A percentile compares a stretch with the other conserved stretches of the same genome.
phyloP scores from a whole-genome alignment of 1,140 invertebrate genomes.

The Potamilus streckersoni region DNA sequence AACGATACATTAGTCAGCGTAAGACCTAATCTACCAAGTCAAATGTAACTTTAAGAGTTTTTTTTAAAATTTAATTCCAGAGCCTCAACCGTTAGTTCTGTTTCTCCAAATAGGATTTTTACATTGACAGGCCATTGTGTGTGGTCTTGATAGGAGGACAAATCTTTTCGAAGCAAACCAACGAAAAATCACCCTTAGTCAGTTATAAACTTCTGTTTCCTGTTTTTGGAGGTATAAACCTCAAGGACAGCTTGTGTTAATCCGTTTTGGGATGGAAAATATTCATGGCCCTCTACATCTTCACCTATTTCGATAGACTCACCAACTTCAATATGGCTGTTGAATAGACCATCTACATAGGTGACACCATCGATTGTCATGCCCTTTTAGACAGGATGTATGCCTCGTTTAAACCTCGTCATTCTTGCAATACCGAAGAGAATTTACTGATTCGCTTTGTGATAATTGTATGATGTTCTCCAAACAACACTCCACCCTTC shows the following conservation, averaged over 20 bases:
- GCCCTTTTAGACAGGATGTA: constrained; percentile 7
- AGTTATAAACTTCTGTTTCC: neutral
- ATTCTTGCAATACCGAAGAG: constrained; percentile 21
- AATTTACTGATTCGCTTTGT: constrained; percentile 1
- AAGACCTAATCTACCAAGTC: no score
- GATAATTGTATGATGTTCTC: constrained; percentile 9
- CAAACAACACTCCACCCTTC: constrained; percentile 12
- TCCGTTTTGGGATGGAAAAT: constrained; percentile 7
- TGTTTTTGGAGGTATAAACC: constrained; percentile 2
- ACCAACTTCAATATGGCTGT: constrained; percentile 22
- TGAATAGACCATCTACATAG: constrained; percentile 16
- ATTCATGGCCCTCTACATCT: neutral
- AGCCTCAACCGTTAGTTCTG: neutral
- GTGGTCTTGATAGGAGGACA: neutral
- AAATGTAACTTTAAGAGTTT: no score
- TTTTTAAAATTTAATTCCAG: no score
- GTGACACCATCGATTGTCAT: neutral
- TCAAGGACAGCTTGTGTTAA: constrained; percentile 12
- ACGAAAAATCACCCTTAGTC: constrained; percentile 5
- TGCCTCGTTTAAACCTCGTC: constrained; percentile 3
- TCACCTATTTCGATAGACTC: no score
- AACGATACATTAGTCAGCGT: no score
- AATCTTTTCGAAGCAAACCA: constrained; percentile 1
- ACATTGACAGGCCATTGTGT: neutral
- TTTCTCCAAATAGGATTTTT: constrained; percentile 17